These are phyloP conservation scores for Cygnus buccinator DNA, from an alignment of 2,113 vertebrate genomes.

Conservation along the genomic window DNA sequence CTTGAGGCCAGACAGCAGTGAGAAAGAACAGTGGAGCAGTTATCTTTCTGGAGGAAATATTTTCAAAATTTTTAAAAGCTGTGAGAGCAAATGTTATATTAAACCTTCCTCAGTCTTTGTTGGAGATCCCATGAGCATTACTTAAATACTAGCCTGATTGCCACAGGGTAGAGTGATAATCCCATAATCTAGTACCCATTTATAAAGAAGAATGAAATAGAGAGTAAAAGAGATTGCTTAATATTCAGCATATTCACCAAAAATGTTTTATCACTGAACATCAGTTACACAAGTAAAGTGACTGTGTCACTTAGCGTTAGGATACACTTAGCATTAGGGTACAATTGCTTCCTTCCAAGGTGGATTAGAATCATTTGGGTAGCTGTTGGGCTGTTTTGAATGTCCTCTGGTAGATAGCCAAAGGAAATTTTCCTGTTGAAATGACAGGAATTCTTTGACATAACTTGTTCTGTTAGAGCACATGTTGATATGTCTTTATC, in stretches of 20 bases:
- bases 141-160: neutral
- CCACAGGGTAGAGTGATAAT: neutral
- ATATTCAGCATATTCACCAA: neutral
- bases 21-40: neutral
- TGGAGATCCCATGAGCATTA: neutral
- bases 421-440: slow-evolving; percentile 34
- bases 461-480: slow-evolving; percentile 36
- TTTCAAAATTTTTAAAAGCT: neutral
- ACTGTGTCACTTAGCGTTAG: neutral
- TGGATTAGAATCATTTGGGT: slow-evolving; percentile 3
- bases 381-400: neutral
- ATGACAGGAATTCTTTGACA: slow-evolving; percentile 46
- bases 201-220: neutral
- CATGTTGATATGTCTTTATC: slow-evolving; percentile 54
- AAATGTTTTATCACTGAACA: neutral
- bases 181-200: neutral
- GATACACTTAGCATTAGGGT: neutral
- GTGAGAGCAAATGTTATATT: neutral
- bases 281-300: neutral
- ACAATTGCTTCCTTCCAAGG: neutral
- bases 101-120: neutral
- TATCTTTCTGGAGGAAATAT: neutral
- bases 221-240: neutral
- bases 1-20: neutral
- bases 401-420: slow-evolving; percentile 28